Percentiles rank a stretch among this genome's conserved stretches.
Conservation (phyloP, 2,113 vertebrate genomes). For the Cyanistes caeruleus region DNA sequence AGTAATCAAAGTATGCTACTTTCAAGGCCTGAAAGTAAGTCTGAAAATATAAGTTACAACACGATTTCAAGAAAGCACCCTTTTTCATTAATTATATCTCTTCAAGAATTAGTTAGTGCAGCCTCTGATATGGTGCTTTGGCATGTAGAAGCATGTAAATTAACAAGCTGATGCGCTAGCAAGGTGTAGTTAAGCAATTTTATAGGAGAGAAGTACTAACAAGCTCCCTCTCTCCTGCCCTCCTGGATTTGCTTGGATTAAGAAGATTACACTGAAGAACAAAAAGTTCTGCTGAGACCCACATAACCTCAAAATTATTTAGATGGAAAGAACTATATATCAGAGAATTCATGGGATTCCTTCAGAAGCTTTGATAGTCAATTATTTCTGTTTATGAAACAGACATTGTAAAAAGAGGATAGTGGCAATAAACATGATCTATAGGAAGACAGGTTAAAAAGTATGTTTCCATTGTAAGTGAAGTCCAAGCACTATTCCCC, state of each 20-base stretch:
- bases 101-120: neutral
- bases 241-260: neutral
- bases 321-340: neutral
- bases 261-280: neutral
- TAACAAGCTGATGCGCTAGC: accelerated
- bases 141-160: neutral
- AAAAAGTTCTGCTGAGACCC: neutral
- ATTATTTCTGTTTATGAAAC: neutral
- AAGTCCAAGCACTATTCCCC: neutral
- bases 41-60: neutral
- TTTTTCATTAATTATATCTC: neutral
- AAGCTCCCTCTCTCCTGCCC: neutral
- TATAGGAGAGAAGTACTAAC: neutral
- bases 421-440: neutral
- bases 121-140: neutral
- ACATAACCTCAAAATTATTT: neutral
- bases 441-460: neutral
- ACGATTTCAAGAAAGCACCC: accelerated
- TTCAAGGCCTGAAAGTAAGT: neutral
- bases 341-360: neutral
- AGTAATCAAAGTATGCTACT: neutral
- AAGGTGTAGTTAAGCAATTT: neutral
- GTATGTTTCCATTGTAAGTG: neutral
- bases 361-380: neutral
- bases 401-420: neutral